A percentile compares a stretch with the other conserved stretches of the same genome.
Conservation (phyloP, 1,140 invertebrate species). For the Cepaea nemoralis region DNA sequence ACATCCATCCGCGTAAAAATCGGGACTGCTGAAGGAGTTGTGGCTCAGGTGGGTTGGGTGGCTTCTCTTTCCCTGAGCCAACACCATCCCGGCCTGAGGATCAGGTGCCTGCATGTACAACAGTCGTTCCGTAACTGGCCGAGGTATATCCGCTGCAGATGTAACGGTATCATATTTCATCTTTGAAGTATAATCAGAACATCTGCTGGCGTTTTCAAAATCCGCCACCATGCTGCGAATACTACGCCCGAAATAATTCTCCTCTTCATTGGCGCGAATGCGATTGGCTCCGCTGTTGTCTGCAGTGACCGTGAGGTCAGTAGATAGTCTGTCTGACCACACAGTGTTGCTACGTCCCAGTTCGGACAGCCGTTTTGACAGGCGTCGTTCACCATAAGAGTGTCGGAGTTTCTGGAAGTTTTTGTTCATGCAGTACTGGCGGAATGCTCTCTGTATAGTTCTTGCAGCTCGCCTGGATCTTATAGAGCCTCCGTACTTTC, state of each 20-base stretch:
- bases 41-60: conserved; percentile 5
- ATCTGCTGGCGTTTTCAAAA: conserved; percentile 42
- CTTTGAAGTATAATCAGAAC: not conserved
- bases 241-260: conserved; percentile 49
- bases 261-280: conserved; percentile 14
- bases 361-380: conserved; percentile 80
- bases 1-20: not conserved
- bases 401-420: conserved; percentile 80
- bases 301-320: conserved; percentile 42
- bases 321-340: conserved; percentile 62
- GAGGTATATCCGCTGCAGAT: not conserved
- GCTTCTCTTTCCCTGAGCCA: not conserved
- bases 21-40: conserved; percentile 33
- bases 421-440: conserved; percentile 91
- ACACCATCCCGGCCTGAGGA: no score
- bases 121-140: not conserved
- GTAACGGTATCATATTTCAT: not conserved
- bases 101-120: not conserved
- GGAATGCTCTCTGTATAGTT: conserved; percentile 94
- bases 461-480: conserved; percentile 90
- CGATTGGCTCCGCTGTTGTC: conserved; percentile 44
- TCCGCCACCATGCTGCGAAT: conserved; percentile 58
- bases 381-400: conserved; percentile 87
- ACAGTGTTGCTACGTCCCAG: conserved; percentile 69
- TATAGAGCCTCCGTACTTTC: conserved; percentile 90